Evolutionary conservation across 2,113 vertebrate genomes (phyloP).

Genomic region (Empidonax alnorum): DNA sequence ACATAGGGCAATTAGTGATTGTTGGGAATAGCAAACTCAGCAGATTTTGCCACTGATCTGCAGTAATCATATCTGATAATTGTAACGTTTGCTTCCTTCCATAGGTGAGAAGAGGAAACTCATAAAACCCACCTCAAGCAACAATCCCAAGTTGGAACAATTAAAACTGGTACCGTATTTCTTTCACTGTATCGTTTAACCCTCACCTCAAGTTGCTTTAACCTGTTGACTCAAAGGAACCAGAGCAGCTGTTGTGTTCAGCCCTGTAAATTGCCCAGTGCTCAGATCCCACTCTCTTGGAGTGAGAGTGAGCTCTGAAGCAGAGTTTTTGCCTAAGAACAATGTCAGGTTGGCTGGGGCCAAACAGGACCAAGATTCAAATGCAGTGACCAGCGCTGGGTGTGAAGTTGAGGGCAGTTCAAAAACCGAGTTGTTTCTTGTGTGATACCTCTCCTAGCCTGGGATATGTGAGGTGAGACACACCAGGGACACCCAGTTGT

Average conservation of each 20-base stretch:
- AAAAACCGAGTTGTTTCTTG: background rate
- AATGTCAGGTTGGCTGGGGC: background rate
- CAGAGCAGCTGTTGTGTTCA: background rate
- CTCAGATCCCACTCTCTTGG: background rate
- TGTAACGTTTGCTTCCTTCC: background rate
- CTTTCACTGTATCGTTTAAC: background rate
- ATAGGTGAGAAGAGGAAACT: slow-evolving; percentile 82
- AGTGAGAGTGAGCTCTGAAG: background rate
- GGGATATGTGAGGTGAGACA: background rate
- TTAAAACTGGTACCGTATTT: slow-evolving; percentile 80
- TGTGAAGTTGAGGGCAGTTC: background rate
- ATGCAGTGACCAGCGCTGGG: background rate
- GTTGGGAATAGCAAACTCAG: background rate
- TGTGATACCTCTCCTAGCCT: background rate
- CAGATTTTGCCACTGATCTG: background rate
- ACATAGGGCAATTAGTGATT: background rate
- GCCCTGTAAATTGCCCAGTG: background rate
- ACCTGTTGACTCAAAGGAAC: background rate
- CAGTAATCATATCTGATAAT: background rate
- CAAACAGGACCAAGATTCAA: background rate
- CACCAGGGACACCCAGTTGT: background rate
- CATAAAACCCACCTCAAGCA: slow-evolving; percentile 78
- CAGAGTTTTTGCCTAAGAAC: background rate
- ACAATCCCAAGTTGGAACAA: slow-evolving; percentile 78
- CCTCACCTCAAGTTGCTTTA: background rate